Percentiles rank a stretch among this genome's conserved stretches.
Evolutionary conservation across 2,888 invertebrate genomes (phyloP).

Genomic region (Aporophyla lueneburgensis): DNA sequence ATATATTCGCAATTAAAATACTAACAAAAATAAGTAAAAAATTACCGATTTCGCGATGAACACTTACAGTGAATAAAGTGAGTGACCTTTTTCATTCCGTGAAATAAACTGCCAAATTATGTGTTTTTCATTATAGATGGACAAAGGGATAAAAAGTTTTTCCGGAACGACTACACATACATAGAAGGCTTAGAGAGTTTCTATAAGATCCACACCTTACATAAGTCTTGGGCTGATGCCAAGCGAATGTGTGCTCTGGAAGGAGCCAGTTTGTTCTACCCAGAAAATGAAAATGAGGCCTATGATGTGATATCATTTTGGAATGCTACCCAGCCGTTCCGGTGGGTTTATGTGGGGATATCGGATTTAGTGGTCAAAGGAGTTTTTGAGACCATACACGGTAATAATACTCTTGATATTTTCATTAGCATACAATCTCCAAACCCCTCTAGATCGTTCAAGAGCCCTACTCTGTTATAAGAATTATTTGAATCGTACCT

Average conservation of each 20-base stretch:
- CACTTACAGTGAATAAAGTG: not conserved
- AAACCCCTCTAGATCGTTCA: not conserved
- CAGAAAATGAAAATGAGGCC: constrained; percentile 72
- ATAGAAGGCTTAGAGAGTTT: constrained; percentile 75
- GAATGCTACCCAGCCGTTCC: constrained; percentile 32
- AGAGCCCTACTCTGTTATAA: not conserved
- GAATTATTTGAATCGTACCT: not conserved
- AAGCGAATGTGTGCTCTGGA: constrained; percentile 77
- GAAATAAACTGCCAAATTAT: not conserved
- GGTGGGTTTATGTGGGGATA: constrained; percentile 25
- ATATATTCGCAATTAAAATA: not conserved
- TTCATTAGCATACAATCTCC: not conserved
- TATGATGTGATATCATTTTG: constrained; percentile 66
- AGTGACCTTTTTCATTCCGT: not conserved
- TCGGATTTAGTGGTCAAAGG: constrained; percentile 41
- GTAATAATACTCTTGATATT: constrained; percentile 19
- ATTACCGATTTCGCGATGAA: too few relatives aligned
- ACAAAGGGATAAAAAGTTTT: constrained; percentile 76
- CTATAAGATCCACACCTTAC: constrained; percentile 82
- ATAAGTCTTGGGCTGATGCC: constrained; percentile 78
- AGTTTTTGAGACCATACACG: constrained; percentile 38
- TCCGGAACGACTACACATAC: constrained; percentile 81
- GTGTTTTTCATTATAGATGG: constrained; percentile 70
- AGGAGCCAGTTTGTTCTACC: constrained; percentile 80
- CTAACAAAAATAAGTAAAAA: not conserved